Percentiles rank a stretch among this genome's conserved stretches.
Conservation (phyloP, 2,797 vertebrate genomes). For the Notolepis coatsorum region DNA sequence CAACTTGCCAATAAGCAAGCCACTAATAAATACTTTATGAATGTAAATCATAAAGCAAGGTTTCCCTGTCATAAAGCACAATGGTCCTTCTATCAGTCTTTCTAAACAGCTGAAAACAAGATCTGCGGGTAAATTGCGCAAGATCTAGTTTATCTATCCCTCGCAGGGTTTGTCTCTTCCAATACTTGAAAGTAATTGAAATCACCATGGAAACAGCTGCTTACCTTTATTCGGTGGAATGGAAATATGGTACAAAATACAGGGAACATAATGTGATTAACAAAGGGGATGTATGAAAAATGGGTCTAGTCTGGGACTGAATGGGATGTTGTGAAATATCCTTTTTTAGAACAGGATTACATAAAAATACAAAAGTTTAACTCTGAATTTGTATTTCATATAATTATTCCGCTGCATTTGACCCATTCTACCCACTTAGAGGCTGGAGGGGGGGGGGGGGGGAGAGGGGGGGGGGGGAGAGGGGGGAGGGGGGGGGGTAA, state of each 20-base stretch:
- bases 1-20: neutral
- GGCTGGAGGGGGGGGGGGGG: too few species aligned
- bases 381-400: too few species aligned
- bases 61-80: conserved; percentile 12
- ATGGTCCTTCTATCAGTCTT: neutral
- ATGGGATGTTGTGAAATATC: conserved; percentile 59
- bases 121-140: conserved; percentile 17
- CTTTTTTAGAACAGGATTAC: conserved; percentile 38
- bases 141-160: conserved; percentile 45
- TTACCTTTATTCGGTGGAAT: conserved; percentile 70
- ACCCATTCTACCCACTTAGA: too few species aligned
- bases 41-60: neutral
- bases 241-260: conserved; percentile 64
- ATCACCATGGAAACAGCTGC: conserved; percentile 76
- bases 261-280: conserved; percentile 72
- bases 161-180: conserved; percentile 57
- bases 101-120: conserved; percentile 5
- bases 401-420: too few species aligned
- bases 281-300: conserved; percentile 71
- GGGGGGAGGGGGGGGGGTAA: too few species aligned
- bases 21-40: neutral
- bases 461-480: too few species aligned
- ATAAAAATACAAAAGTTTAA: too few species aligned
- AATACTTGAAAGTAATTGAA: conserved; percentile 69
- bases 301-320: conserved; percentile 31